Evolutionary conservation across 2,888 invertebrate genomes (phyloP).

Genomic region (Eudemis profundana): DNA sequence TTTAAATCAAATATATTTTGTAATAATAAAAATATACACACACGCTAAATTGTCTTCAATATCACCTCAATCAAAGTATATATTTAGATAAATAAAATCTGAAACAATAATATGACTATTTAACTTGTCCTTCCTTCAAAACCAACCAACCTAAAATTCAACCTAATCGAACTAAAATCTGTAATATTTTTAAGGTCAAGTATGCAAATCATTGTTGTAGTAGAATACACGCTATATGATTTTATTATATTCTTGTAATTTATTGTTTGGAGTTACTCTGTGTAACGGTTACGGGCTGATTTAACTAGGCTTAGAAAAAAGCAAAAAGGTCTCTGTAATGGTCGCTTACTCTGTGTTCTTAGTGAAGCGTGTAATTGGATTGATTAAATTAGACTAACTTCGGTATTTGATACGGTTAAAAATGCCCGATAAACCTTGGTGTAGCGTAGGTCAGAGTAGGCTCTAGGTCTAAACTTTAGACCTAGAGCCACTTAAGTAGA

Average conservation of each 20-base stretch:
- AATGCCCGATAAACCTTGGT: not conserved
- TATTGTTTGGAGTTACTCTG: constrained; percentile 28
- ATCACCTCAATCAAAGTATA: too few relatives aligned
- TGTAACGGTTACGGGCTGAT: constrained; percentile 33
- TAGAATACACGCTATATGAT: too few relatives aligned
- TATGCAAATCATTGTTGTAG: constrained; percentile 29
- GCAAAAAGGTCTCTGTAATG: constrained; percentile 38
- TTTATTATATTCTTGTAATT: too few relatives aligned
- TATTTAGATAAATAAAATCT: constrained; percentile 17
- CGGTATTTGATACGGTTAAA: constrained; percentile 13
- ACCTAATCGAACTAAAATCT: constrained; percentile 28
- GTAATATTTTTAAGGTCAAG: constrained; percentile 34
- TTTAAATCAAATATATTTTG: too few relatives aligned
- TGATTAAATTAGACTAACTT: constrained; percentile 28
- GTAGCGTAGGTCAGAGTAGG: too few relatives aligned
- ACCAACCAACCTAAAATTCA: constrained; percentile 17
- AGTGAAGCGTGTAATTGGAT: constrained; percentile 36
- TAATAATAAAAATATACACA: too few relatives aligned
- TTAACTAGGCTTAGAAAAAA: constrained; percentile 32
- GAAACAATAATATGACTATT: constrained; percentile 26
- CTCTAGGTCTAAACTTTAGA: too few relatives aligned
- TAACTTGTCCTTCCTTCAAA: constrained; percentile 26
- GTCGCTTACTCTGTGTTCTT: constrained; percentile 31
- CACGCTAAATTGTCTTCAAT: too few relatives aligned
- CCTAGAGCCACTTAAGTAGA: too few relatives aligned